Base-by-base conservation (phyloP, 2,797 vertebrate genomes). In the Leucoraja ocellata region DNA sequence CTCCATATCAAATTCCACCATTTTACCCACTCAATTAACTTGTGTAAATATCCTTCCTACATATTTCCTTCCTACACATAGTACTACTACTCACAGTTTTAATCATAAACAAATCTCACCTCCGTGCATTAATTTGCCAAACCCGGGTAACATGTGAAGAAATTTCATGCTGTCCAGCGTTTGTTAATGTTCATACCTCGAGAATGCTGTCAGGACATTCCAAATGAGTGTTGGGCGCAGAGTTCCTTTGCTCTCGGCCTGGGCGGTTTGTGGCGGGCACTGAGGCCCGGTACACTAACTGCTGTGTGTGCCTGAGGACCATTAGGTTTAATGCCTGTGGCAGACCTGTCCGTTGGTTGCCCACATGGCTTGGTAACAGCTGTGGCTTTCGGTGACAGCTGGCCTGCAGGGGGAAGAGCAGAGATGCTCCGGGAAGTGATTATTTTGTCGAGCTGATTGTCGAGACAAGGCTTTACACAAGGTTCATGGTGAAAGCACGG, bases 381-480 rank as follows among this genome's bases (percentile, higher is more conserved):
- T 88, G 84, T 7, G 32, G n/a, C 84, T 36, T 65, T 88, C 32
- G 61, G 63, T 88, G 63, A 88, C 84, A 88, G 84, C 84, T 68
- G 61, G n/a, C 32, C 84, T 36, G n/a, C 61, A 68, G 84, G 83
- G 58, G 25, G 23, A 86, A 63, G 25, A 16, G 61, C 84, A 88
- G 84, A 88, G 63, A 88, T 25, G 63, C 84, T 68, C 32, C 84
- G 68, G 28, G 84, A 88, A 88, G 36, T 88, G 68, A 88, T 68
- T 36, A 68, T 68, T 46, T 88, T 68, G 61, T 21, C 0, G n/a
- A 68, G 84, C 84, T 88, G 28, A 36, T 88, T 36, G 84, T 32
- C 65, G 63, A 68, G 65, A 88, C n/a, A 88, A 88, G 61, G 84
- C n/a, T 88, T 88, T 63, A 88, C 61, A 68, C 84, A 88, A 39